Percentiles rank a stretch among this genome's conserved stretches.
These are phyloP conservation scores for Siniperca obscura DNA, from an alignment of 2,797 vertebrate genomes.

Conservation along the genomic window DNA sequence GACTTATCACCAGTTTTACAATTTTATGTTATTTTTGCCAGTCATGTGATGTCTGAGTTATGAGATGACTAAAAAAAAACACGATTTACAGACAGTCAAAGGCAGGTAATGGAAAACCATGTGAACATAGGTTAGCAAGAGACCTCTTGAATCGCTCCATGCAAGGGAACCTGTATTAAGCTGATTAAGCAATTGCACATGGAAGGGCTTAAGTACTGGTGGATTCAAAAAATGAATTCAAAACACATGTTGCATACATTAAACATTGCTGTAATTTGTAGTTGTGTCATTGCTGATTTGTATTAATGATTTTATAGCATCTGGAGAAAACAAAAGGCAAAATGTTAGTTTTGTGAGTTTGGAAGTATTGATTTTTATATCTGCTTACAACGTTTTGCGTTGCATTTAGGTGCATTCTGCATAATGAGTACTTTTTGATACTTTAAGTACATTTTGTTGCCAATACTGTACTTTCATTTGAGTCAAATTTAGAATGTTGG, in stretches of 20 bases:
- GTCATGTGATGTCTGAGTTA: background rate
- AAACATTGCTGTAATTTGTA: background rate
- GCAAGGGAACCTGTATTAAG: conserved; percentile 87
- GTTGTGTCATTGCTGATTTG: background rate
- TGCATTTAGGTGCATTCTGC: no score
- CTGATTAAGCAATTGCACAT: conserved; percentile 78
- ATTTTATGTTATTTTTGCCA: background rate
- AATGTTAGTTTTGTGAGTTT: background rate
- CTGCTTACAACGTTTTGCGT: background rate
- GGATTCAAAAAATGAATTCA: conserved; percentile 1
- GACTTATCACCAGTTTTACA: conserved; percentile 3
- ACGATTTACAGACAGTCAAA: conserved; percentile 13
- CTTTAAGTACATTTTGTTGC: no score
- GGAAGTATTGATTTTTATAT: background rate
- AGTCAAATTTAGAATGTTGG: no score
- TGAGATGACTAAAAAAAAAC: background rate
- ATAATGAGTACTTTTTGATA: no score
- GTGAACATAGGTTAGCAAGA: conserved; percentile 81
- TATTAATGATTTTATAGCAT: background rate
- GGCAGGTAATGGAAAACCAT: conserved; percentile 41
- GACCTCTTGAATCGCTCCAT: conserved; percentile 85
- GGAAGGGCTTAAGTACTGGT: conserved; percentile 82
- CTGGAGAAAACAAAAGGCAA: background rate
- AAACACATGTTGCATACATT: background rate
- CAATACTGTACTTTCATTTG: no score